Percentiles rank a stretch among this genome's conserved stretches.
Conservation (phyloP, 2,797 vertebrate species). For the Chelonia mydas region DNA sequence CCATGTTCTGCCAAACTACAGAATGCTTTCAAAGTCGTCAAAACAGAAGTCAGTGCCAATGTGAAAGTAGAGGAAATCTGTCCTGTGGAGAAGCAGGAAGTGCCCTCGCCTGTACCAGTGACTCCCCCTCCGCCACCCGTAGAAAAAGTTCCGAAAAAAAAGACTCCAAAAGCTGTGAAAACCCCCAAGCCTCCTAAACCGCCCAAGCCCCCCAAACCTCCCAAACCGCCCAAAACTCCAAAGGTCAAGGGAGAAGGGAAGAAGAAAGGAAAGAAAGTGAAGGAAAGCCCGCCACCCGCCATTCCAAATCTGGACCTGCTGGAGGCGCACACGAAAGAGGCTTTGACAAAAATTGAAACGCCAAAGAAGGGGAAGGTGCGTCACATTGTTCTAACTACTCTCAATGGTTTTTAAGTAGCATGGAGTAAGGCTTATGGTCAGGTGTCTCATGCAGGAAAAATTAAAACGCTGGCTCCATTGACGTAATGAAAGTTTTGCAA, state of each 20-base stretch:
- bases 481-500: background rate
- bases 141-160: conserved; percentile 85
- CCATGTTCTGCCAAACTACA: conserved; percentile 46
- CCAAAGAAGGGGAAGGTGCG: conserved; percentile 94
- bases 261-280: conserved; percentile 93
- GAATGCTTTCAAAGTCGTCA: conserved; percentile 91
- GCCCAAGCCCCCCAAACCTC: conserved; percentile 83
- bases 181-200: conserved; percentile 86
- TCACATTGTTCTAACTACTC: background rate
- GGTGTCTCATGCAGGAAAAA: background rate
- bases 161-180: conserved; percentile 84
- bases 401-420: background rate
- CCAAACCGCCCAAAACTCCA: conserved; percentile 78
- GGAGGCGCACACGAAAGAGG: conserved; percentile 96
- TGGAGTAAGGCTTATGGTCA: background rate
- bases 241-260: conserved; percentile 95
- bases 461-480: background rate
- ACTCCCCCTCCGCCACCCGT: conserved; percentile 71
- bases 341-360: conserved; percentile 94
- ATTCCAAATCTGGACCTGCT: conserved; percentile 93
- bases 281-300: conserved; percentile 86
- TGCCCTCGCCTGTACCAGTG: conserved; percentile 80
- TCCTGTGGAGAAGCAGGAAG: conserved; percentile 87
- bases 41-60: conserved; percentile 87
- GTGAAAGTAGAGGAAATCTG: conserved; percentile 84